Evolutionary conservation across 1,140 invertebrate genomes (phyloP), one percentile per base, ranked within the genome.

Genomic region (Rhopalosiphum padi): DNA sequence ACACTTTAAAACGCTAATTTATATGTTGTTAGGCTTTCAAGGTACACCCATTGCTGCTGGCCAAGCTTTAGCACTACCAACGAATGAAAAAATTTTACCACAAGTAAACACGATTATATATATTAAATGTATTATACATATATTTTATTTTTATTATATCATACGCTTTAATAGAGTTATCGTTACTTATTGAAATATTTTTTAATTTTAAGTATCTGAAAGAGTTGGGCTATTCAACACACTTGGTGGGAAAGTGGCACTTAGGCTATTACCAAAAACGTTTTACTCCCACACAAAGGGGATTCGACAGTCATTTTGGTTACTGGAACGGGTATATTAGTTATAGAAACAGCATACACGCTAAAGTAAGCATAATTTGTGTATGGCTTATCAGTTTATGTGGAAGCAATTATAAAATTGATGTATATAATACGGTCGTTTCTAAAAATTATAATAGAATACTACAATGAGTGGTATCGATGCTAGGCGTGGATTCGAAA

Each of bases 231-330:
- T 97, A 97, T 94, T 95, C 95, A 5, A 97, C 97, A 0, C 96
- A 96, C 95, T 95, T 97, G 35, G 95, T 97, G 77, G 97, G 97
- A 53, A 97, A 97, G 95, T 97, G 97, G 97, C 96, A 97, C 94
- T 95, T 97, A 41, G 97, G 97, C 0, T 96, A 96, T 94, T 96
- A 96, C 88, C 95, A 96, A n/a, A 95, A 95, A 92, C 95, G 96
- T 60, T 96, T 97, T 93, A 96, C 96, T 5, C 97, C 97, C 6
- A 96, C 96, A 21, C 94, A 95, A 53, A 95, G 97, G 89, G 97
- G 97, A 4, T 97, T 97, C 94, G 96, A 97, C 94, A 96, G 96
- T 30, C 96, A 97, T 95, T 95, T 97, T 51, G 97, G 97, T 8
- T 97, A 96, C 94, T 97, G 96, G 94, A 96, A 96, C 88, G 96